A percentile compares a stretch with the other conserved stretches of the same genome.
phyloP scores from a whole-genome alignment of 2,113 vertebrate species.

The Phasianus colchicus region DNA sequence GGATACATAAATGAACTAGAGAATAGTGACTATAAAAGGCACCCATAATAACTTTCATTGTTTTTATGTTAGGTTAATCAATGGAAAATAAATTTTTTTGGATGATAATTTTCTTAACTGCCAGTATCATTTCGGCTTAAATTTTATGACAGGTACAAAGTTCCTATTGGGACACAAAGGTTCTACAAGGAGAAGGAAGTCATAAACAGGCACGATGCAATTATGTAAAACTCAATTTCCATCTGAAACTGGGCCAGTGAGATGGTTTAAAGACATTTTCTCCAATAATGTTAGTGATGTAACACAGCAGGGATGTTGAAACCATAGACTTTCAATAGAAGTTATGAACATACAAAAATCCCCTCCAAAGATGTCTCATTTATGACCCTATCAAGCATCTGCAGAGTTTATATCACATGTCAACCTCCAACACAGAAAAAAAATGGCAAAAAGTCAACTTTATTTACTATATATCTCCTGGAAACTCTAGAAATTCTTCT shows the following conservation, averaged over 20 bases:
- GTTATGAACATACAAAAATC: neutral
- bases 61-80: neutral
- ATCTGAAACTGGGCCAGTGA: neutral
- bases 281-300: neutral
- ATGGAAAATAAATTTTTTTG: neutral
- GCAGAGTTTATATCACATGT: neutral
- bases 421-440: neutral
- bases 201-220: neutral
- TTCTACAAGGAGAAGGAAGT: neutral
- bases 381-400: neutral
- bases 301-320: neutral
- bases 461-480: neutral
- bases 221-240: neutral
- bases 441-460: neutral
- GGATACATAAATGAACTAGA: neutral
- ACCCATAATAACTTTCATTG: neutral
- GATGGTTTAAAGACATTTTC: neutral
- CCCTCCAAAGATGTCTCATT: neutral
- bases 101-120: neutral
- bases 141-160: neutral
- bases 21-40: neutral
- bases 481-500: neutral
- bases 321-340: neutral
- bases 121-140: neutral
- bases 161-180: neutral